Conservation (phyloP, 2,888 invertebrate species). For the Globia sparganii region DNA sequence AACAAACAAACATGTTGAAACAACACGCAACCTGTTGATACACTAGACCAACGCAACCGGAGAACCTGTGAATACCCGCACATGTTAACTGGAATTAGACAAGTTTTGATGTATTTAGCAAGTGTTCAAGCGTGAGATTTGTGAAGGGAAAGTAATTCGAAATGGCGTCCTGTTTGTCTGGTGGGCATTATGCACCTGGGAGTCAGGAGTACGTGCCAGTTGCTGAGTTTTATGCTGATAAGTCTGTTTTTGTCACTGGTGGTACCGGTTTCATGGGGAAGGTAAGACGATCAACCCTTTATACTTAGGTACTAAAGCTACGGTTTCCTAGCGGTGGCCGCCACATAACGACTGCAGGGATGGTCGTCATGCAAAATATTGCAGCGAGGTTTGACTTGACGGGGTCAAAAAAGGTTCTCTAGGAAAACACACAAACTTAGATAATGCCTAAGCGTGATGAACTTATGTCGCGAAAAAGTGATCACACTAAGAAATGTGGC, state of each 20-base stretch:
- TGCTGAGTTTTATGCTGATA: slow-evolving; percentile 93
- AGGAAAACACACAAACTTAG: no score
- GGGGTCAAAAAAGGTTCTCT: no score
- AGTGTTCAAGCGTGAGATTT: slow-evolving; percentile 49
- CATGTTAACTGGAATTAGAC: slow-evolving; percentile 51
- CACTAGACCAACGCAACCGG: slow-evolving; percentile 27
- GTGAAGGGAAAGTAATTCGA: slow-evolving; percentile 63
- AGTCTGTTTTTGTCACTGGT: slow-evolving; percentile 95
- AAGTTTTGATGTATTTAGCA: slow-evolving; percentile 64
- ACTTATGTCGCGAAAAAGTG: no score
- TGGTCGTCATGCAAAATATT: no score
- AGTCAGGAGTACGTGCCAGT: slow-evolving; percentile 88
- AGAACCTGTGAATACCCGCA: slow-evolving; percentile 40
- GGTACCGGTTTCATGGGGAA: slow-evolving; percentile 97
- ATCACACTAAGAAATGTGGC: no score
- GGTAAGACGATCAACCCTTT: slow-evolving; percentile 82
- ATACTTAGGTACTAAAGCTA: not conserved
- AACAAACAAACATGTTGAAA: slow-evolving; percentile 74
- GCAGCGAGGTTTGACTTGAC: no score
- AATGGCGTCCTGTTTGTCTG: slow-evolving; percentile 86
- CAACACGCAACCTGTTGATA: slow-evolving; percentile 55
- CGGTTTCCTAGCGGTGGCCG: not conserved
- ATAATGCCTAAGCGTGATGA: no score
- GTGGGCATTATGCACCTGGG: slow-evolving; percentile 77
- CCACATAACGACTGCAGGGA: no score